These are phyloP conservation scores for Macrosteles quadrilineatus DNA, from an alignment of 1,140 invertebrate genomes.

Conservation along the genomic window DNA sequence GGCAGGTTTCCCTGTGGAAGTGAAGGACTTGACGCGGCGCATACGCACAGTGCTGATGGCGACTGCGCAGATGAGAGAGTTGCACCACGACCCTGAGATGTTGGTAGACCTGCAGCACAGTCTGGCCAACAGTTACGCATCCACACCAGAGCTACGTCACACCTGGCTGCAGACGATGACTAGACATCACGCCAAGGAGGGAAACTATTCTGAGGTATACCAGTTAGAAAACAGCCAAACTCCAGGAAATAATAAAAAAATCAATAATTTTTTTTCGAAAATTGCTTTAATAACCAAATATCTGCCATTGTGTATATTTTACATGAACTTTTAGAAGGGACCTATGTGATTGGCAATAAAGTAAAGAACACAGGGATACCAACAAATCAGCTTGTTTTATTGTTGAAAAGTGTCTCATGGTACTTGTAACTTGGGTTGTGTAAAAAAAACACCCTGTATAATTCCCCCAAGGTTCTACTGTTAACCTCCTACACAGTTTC, in stretches of 20 bases:
- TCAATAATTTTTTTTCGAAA: neutral
- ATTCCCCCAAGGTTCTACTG: too few species aligned
- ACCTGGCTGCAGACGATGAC: conserved; percentile 95
- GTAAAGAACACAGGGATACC: too few species aligned
- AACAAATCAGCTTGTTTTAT: too few species aligned
- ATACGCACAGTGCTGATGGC: conserved; percentile 93
- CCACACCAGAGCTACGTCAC: conserved; percentile 87
- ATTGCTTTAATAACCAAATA: too few species aligned
- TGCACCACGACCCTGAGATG: conserved; percentile 87
- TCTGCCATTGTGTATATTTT: too few species aligned
- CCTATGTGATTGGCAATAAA: too few species aligned
- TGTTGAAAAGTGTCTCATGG: too few species aligned
- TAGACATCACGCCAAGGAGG: conserved; percentile 75
- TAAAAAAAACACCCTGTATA: too few species aligned
- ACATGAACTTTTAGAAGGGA: too few species aligned
- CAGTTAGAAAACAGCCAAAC: too few species aligned
- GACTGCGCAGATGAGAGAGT: conserved; percentile 87
- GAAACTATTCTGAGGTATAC: conserved; percentile 75
- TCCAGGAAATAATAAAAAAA: neutral
- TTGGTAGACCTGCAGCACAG: conserved; percentile 91
- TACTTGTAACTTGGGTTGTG: too few species aligned
- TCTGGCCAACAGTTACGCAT: conserved; percentile 91
- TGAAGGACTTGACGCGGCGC: conserved; percentile 88
- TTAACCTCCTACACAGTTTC: too few species aligned
- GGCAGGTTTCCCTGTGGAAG: conserved; percentile 78